Evolutionary conservation across 2,888 invertebrate genomes (phyloP), one percentile per base, ranked within the genome.

Genomic region (Phyto melanocephala): DNA sequence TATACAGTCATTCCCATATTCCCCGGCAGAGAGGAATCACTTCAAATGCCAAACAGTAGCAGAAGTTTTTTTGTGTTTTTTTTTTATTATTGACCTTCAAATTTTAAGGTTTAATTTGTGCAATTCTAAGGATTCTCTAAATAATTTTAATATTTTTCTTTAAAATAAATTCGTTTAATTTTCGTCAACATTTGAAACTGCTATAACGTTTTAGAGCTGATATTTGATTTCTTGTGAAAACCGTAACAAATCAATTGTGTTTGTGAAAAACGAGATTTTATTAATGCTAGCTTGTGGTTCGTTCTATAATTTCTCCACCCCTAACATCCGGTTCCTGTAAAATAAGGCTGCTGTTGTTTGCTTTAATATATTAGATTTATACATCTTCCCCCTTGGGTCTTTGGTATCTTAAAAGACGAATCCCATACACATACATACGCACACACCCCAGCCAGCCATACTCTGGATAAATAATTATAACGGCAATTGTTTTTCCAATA

Each of bases 401-500:
- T 42, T 54, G 13, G 20, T n/a, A 24, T 40, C 72, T 37, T 28
- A 28, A 28, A 28, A 28, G n/a, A 24, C 10, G 20, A 28, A 28
- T 28, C 22, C 42, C 45, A 6, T 40, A 15, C 67, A 47, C 15
- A 24, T 28, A 65, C 65, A 58, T 15, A 10, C 17, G 8, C 62
- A 45, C 15, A 60, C 58, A 45, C 5, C 17, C 47, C 20, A 56
- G 54, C 24, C 8, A 35, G 28, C 11, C 15, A 56, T 33, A 35
- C 11, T 0, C 35, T 28, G 2, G 54, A 24, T 54, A 77, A 62
- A 70, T 79, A 76, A 82, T 82, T 79, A 67, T 79, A 75, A 79
- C 62, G 82, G 71, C 82, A 82, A 82, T 82, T 82, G 79, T 82
- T 82, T 76, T 71, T 79, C 79, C 67, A 82, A 79, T 79, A 82